A percentile compares a stretch with the other conserved stretches of the same genome.
These are phyloP conservation scores for Macaca nemestrina DNA, from an alignment of 2,113 vertebrate species.

Conservation along the genomic window DNA sequence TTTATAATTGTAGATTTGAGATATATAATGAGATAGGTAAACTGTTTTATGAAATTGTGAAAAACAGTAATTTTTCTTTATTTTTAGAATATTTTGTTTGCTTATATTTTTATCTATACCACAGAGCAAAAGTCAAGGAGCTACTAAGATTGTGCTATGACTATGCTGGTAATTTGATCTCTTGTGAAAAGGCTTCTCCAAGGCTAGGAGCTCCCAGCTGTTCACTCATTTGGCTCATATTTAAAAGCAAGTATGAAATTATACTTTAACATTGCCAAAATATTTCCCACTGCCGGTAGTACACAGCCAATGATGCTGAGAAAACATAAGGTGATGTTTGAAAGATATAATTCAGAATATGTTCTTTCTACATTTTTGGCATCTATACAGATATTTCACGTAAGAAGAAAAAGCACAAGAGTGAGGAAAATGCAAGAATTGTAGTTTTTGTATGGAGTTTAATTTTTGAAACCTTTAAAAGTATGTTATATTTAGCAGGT, in stretches of 20 bases:
- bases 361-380: background rate
- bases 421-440: background rate
- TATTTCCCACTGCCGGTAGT: constrained; percentile 41
- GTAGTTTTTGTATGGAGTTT: background rate
- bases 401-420: background rate
- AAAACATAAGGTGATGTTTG: constrained; percentile 51
- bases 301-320: constrained; percentile 28
- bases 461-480: constrained; percentile 18
- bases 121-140: background rate
- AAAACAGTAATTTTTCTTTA: background rate
- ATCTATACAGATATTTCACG: background rate
- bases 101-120: background rate
- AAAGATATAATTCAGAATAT: constrained; percentile 30
- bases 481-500: background rate
- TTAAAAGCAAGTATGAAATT: constrained; percentile 65
- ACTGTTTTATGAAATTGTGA: background rate
- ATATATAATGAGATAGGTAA: background rate
- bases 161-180: background rate
- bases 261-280: constrained; percentile 68
- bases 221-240: constrained; percentile 78
- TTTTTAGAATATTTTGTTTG: background rate
- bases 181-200: constrained; percentile 26
- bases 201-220: constrained; percentile 71
- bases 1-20: background rate
- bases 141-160: background rate